A percentile compares a stretch with the other conserved stretches of the same genome.
These are phyloP conservation scores for Hylyphantes graminicola DNA, from an alignment of 1,140 invertebrate species.

Conservation along the genomic window DNA sequence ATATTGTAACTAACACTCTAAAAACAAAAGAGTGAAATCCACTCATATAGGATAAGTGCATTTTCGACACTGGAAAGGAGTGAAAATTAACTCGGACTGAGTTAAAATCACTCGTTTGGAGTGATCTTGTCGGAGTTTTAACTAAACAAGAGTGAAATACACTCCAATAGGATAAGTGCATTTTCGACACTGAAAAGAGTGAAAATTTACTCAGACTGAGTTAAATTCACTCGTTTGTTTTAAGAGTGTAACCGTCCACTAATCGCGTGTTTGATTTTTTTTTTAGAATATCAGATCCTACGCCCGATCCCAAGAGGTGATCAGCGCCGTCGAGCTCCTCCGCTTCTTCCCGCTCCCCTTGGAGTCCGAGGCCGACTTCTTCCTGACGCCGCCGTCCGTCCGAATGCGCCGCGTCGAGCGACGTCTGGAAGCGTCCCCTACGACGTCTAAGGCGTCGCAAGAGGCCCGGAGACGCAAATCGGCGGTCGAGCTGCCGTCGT, in stretches of 20 bases:
- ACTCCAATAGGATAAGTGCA: too few relatives aligned
- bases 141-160: too few relatives aligned
- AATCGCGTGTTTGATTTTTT: background rate
- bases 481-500: background rate
- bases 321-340: slow-evolving; percentile 38
- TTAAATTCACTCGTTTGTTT: too few relatives aligned
- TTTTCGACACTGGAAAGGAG: too few relatives aligned
- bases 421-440: background rate
- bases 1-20: too few relatives aligned
- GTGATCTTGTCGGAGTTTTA: too few relatives aligned
- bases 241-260: background rate
- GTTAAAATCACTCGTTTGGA: too few relatives aligned
- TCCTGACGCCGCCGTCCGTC: slow-evolving; percentile 51
- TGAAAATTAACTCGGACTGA: too few relatives aligned
- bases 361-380: slow-evolving; percentile 30
- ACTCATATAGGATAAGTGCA: too few relatives aligned
- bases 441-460: background rate
- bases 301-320: slow-evolving; percentile 21
- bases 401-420: slow-evolving; percentile 40
- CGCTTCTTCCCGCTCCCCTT: slow-evolving; percentile 42
- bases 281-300: slow-evolving; percentile 42
- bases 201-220: too few relatives aligned
- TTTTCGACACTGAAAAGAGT: too few relatives aligned
- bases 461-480: slow-evolving; percentile 22
- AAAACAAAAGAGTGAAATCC: too few relatives aligned